phyloP scores from a whole-genome alignment of 2,888 invertebrate species.

The Cephus runcator region DNA sequence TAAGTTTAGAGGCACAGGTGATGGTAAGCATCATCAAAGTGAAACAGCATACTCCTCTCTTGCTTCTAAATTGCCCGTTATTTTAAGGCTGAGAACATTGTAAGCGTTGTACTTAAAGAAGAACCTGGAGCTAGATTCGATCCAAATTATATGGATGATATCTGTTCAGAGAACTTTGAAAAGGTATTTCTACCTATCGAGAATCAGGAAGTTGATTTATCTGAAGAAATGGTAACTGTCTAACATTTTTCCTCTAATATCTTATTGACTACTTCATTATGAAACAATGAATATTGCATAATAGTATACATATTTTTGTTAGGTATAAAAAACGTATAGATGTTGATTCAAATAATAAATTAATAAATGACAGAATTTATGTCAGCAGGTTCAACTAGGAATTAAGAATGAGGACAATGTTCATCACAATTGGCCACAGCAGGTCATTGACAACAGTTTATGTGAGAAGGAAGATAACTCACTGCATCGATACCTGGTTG shows the following conservation, averaged over 20 bases:
- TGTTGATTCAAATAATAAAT: too few species aligned
- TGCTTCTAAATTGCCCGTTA: slow-evolving; percentile 35
- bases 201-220: slow-evolving; percentile 58
- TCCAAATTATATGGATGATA: slow-evolving; percentile 60
- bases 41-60: background rate
- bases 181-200: slow-evolving; percentile 58
- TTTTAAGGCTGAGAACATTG: slow-evolving; percentile 61
- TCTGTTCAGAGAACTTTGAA: slow-evolving; percentile 58
- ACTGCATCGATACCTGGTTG: slow-evolving; percentile 46
- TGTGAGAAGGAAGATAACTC: slow-evolving; percentile 52
- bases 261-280: too few species aligned
- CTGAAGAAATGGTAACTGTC: slow-evolving; percentile 45
- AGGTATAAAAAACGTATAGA: too few species aligned
- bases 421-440: slow-evolving; percentile 56
- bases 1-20: slow-evolving; percentile 55
- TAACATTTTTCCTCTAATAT: too few species aligned
- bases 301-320: too few species aligned
- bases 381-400: slow-evolving; percentile 55
- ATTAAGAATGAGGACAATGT: slow-evolving; percentile 52
- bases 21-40: slow-evolving; percentile 50
- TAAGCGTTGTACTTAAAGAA: slow-evolving; percentile 58
- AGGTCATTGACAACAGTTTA: slow-evolving; percentile 46
- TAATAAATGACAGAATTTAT: slow-evolving; percentile 14
- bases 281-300: too few species aligned
- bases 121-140: slow-evolving; percentile 55